Evolutionary conservation across 2,113 vertebrate genomes (phyloP), one percentile per base, ranked within the genome.

Genomic region (Chaetops frenatus): DNA sequence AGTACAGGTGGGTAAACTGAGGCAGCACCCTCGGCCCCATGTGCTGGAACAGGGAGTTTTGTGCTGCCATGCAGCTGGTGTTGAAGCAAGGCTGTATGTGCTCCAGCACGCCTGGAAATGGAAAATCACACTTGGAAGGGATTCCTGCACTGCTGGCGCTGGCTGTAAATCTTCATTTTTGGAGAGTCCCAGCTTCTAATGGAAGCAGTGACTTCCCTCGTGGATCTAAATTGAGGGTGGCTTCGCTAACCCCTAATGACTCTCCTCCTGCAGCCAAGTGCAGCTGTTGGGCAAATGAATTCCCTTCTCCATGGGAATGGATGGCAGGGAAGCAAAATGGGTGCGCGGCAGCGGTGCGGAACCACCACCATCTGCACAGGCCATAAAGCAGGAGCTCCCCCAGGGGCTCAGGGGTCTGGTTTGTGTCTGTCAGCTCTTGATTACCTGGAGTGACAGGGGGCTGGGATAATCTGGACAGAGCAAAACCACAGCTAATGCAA

Each of bases 221-320:
- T 58, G 85, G 79, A 36, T 94, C 67, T 70, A 25, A 90, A 88
- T 62, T 47, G 87, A 95, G 54, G 62, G 74, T 82, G 95, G 92
- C 71, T 94, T 93, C 0, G 1, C 81, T 83, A 81, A 88, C 51
- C 38, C 23, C 0, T 86, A 80, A 90, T 90, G 93, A 81, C 62
- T 56, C 86, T 95, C 40, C 64, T 93, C 56, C 64, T 86, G 92
- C 90, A 95, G 92, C 94, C 93, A 78, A 93, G 79, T 90, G 93
- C 93, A 94, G 94, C 95, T 94, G 86, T 45, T 93, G 93, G 92
- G 70, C 82, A 83, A 90, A 90, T 90, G 94, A 85, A 90, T 92
- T 94, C 78, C 44, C 90, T 88, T 81, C 92, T 90, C 74, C 0
- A 3, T 60, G 79, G 94, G 91, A 82, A 90, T 71, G 92, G 94